phyloP scores from a whole-genome alignment of 2,113 vertebrate genomes.

The Otolemur garnettii region DNA sequence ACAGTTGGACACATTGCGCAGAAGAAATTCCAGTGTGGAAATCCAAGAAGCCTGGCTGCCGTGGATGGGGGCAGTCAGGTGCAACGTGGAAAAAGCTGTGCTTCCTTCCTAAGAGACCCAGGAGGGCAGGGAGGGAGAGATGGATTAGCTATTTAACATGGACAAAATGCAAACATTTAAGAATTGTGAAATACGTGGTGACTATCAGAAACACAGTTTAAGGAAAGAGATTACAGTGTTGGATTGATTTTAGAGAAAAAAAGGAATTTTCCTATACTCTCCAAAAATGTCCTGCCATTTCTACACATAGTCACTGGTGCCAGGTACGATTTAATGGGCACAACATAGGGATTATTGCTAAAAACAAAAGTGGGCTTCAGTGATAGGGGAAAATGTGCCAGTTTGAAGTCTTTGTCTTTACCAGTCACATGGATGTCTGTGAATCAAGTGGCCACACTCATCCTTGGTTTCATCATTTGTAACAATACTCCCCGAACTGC shows the following conservation, averaged over 20 bases:
- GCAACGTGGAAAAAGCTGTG: neutral
- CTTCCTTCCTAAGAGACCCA: neutral
- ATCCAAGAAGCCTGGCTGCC: slow-evolving; percentile 27
- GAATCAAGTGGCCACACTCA: neutral
- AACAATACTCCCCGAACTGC: neutral
- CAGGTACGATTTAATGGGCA: neutral
- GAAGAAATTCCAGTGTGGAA: slow-evolving; percentile 50
- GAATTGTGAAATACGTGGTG: no score
- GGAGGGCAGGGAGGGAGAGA: neutral
- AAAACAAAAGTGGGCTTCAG: neutral
- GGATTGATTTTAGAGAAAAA: neutral
- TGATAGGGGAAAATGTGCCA: neutral
- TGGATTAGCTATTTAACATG: neutral
- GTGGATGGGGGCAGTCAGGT: neutral
- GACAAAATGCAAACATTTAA: neutral
- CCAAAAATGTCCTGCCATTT: neutral
- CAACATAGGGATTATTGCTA: neutral
- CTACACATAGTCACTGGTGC: neutral
- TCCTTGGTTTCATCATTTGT: neutral
- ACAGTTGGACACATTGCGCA: slow-evolving; percentile 52
- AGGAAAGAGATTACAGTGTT: neutral
- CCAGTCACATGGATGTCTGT: neutral
- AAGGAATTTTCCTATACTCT: neutral
- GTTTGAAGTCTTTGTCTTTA: neutral
- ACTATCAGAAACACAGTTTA: neutral